phyloP scores from a whole-genome alignment of 2,113 vertebrate species.

The Holacanthus passer region DNA sequence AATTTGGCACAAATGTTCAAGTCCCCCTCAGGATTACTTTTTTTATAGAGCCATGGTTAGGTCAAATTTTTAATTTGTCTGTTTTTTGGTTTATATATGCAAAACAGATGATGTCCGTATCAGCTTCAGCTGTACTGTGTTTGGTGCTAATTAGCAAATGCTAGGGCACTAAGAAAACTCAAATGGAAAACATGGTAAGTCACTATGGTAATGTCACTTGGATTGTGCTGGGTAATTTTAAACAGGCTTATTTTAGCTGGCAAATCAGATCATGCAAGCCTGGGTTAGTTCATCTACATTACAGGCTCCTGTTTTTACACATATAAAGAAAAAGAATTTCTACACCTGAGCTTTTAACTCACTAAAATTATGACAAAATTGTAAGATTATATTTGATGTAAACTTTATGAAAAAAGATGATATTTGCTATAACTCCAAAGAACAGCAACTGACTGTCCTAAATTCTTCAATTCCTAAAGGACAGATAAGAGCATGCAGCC shows the following conservation, averaged over 20 bases:
- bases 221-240: too few species aligned
- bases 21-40: background rate
- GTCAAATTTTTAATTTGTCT: background rate
- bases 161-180: background rate
- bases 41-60: background rate
- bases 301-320: background rate
- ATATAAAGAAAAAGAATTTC: background rate
- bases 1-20: background rate
- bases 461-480: conserved; percentile 12
- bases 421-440: background rate
- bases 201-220: too few species aligned
- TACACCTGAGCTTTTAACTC: background rate
- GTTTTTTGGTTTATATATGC: background rate
- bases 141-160: background rate
- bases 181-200: background rate
- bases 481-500: background rate
- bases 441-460: background rate
- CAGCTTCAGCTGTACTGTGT: background rate
- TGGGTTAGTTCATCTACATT: background rate
- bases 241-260: background rate
- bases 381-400: background rate
- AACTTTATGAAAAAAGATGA: background rate
- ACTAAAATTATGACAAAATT: background rate
- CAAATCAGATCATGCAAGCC: background rate
- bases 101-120: background rate